Evolutionary conservation across 2,797 vertebrate species (phyloP).

Genomic region (Galago senegalensis): DNA sequence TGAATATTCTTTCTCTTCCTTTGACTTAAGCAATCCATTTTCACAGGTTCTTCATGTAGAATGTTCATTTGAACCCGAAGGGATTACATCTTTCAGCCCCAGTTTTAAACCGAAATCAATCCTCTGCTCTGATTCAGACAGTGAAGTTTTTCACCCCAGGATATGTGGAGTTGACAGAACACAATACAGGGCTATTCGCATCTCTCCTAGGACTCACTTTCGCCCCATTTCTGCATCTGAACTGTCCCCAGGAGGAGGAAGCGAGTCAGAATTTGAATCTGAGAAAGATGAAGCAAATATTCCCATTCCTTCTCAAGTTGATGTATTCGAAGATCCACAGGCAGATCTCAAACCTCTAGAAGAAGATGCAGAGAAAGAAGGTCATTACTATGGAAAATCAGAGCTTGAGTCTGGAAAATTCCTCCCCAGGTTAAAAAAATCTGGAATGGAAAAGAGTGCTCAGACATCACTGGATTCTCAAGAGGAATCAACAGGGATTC

Average conservation of each 20-base stretch:
- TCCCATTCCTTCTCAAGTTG: slow-evolving; percentile 92
- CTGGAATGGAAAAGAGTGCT: slow-evolving; percentile 99
- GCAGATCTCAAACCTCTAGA: slow-evolving; percentile 99
- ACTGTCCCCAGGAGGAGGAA: slow-evolving; percentile 97
- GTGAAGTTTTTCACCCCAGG: slow-evolving; percentile 94
- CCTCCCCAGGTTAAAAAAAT: slow-evolving; percentile 97
- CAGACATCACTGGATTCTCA: slow-evolving; percentile 99
- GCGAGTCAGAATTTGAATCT: slow-evolving; percentile 97
- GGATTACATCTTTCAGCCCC: slow-evolving; percentile 97
- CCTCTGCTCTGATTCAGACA: slow-evolving; percentile 97
- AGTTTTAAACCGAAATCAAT: slow-evolving; percentile 99
- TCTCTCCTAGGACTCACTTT: slow-evolving; percentile 99
- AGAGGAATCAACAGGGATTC: slow-evolving; percentile 94
- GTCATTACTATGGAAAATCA: slow-evolving; percentile 98
- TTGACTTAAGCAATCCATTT: slow-evolving; percentile 98
- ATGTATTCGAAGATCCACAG: slow-evolving; percentile 97
- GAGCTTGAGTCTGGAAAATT: slow-evolving; percentile 99
- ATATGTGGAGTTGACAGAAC: slow-evolving; percentile 97
- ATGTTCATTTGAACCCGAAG: slow-evolving; percentile 99
- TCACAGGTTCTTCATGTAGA: slow-evolving; percentile 99
- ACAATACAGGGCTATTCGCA: slow-evolving; percentile 98
- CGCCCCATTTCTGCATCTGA: slow-evolving; percentile 99
- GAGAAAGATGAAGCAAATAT: slow-evolving; percentile 96
- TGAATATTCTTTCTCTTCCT: slow-evolving; percentile 97
- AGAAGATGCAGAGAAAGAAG: slow-evolving; percentile 99